Percentiles rank a stretch among this genome's conserved stretches.
Evolutionary conservation across 2,888 invertebrate species (phyloP).

Genomic region (Perizoma flavofasciatum): DNA sequence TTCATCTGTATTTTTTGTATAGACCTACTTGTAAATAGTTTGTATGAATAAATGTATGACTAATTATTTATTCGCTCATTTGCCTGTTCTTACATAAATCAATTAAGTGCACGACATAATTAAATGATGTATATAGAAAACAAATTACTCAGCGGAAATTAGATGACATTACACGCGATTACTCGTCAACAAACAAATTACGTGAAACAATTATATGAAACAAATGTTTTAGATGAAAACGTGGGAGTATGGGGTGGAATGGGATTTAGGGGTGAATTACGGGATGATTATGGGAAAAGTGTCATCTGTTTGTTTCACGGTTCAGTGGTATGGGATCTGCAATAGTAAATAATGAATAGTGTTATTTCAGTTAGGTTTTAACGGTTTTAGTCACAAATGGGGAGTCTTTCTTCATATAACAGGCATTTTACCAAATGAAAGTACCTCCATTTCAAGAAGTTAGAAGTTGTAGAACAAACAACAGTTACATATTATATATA

Average conservation of each 20-base stretch:
- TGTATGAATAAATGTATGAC: no score
- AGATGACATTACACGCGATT: constrained; percentile 61
- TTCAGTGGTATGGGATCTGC: constrained; percentile 60
- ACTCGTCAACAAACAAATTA: constrained; percentile 35
- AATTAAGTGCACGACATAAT: no score
- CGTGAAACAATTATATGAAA: constrained; percentile 68
- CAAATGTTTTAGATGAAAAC: constrained; percentile 63
- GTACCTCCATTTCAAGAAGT: no score
- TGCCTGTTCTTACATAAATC: no score
- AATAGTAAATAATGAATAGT: not conserved
- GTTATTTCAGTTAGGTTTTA: not conserved
- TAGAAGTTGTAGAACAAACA: no score
- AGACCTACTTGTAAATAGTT: no score
- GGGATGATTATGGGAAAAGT: constrained; percentile 72
- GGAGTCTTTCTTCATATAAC: no score
- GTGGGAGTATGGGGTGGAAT: constrained; percentile 62
- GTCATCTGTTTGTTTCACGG: constrained; percentile 73
- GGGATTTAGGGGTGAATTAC: constrained; percentile 11
- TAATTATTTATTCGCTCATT: not conserved
- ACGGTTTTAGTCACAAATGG: no score
- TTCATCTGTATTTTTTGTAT: no score
- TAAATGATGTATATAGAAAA: no score
- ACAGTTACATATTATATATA: no score
- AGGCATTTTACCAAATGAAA: no score
- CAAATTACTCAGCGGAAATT: constrained; percentile 50